Evolutionary conservation across 2,888 invertebrate species (phyloP).

Genomic region (Eurytoma adleriae): DNA sequence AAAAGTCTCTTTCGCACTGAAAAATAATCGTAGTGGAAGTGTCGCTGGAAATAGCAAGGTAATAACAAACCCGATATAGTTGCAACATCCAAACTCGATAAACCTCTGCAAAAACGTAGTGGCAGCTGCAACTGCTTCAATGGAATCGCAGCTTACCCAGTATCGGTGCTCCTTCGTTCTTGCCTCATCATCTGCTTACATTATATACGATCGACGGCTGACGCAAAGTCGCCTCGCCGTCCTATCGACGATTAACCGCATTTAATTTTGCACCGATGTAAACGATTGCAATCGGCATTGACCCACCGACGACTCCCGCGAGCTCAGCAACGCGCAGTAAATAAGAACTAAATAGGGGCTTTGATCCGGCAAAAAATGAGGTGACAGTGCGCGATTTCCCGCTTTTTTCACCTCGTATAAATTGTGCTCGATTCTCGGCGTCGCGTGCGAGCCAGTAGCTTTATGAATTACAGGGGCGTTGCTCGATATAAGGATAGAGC

Average conservation of each 20-base stretch:
- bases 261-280: background rate
- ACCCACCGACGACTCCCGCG: background rate
- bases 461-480: background rate
- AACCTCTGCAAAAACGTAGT: background rate
- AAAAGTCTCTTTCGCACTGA: too few relatives aligned
- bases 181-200: conserved; percentile 5
- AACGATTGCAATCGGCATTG: background rate
- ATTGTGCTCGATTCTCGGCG: background rate
- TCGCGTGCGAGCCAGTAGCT: background rate
- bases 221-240: conserved; percentile 3
- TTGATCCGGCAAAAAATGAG: background rate
- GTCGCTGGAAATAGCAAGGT: background rate
- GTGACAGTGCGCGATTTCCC: background rate
- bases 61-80: background rate
- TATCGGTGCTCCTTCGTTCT: background rate
- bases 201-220: background rate
- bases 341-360: background rate
- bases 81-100: conserved; percentile 2
- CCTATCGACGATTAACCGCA: background rate
- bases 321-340: background rate
- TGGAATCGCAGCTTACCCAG: too few relatives aligned
- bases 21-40: too few relatives aligned
- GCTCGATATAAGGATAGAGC: background rate
- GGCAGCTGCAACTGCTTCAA: too few relatives aligned
- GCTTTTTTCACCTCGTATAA: background rate